Evolutionary conservation across 1,140 invertebrate species (phyloP).

Genomic region (Rhagoletis pomonella): DNA sequence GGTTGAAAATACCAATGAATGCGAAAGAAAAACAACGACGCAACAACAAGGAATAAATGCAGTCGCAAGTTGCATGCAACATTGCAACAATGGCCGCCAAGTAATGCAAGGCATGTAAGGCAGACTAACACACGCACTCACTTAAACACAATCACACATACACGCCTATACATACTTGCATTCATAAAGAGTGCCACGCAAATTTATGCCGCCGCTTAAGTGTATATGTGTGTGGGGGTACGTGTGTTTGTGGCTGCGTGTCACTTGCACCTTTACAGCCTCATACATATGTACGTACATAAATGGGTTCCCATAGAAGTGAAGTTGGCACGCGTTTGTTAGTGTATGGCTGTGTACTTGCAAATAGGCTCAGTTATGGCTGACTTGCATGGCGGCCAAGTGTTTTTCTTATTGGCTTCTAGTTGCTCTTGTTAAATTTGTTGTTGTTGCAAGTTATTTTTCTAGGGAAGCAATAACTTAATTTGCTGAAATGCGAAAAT

Average conservation of each 20-base stretch:
- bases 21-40: background rate
- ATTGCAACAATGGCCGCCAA: constrained; percentile 47
- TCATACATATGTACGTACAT: too few relatives aligned
- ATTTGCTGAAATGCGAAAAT: background rate
- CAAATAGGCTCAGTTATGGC: constrained; percentile 42
- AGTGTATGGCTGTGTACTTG: background rate
- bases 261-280: constrained; percentile 2
- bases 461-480: background rate
- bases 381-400: background rate
- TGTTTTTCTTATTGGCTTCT: constrained; percentile 8
- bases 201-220: background rate
- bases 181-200: background rate
- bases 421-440: too few relatives aligned
- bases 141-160: background rate
- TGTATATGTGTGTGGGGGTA: background rate
- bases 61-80: constrained; percentile 38
- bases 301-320: background rate
- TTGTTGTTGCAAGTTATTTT: background rate
- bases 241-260: background rate
- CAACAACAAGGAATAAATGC: background rate
- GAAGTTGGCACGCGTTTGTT: too few relatives aligned
- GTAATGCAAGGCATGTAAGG: background rate
- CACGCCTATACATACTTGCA: background rate
- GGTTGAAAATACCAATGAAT: constrained; percentile 30
- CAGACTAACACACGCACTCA: constrained; percentile 31